Evolutionary conservation across 2,113 vertebrate species (phyloP), one percentile per base, ranked within the genome.

Genomic region (Fregata magnificens): DNA sequence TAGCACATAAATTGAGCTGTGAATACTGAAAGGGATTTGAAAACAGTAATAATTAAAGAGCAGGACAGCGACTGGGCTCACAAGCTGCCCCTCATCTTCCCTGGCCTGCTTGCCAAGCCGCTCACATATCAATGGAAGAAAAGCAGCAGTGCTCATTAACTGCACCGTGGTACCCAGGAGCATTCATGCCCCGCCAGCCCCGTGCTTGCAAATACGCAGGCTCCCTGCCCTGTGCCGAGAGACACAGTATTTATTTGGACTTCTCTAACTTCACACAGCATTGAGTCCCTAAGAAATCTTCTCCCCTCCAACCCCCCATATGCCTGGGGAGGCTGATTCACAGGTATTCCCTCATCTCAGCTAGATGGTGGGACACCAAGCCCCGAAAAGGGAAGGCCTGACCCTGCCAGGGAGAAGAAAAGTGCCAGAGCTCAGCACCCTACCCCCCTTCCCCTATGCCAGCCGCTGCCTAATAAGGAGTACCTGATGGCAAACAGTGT

Each of bases 1-100:
- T 95, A 97, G 80, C 88, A 94, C 76, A 90, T 86, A 95, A 97
- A 95, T 93, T 90, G 88, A 96, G 88, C 94, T 97, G 95, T 92
- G 97, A 93, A 93, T 95, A 93, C 72, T 94, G 61, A 95, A 90
- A 95, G 88, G 80, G 90, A 97, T 93, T 97, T 96, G 76, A 88
- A 93, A 96, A 90, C 65, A 88, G 76, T 74, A 88, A 95, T 95
- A 93, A 97, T 97, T 96, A 94, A 96, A 82, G 26, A 95, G 59
- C 58, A 94, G 94, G 88, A 90, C 72, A 94, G 74, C 3, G 2
- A 76, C 76, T 56, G 69, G 59, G 59, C 82, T 88, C 55, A 80
- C 0, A 5, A 92, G 88, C 66, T 95, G 85, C 55, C 90, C 85
- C 59, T 92, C 9, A 15, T 69, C 72, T 62, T 81, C 55, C 63